Evolutionary conservation across 2,113 vertebrate species (phyloP).

Genomic region (Vicugna pacos): DNA sequence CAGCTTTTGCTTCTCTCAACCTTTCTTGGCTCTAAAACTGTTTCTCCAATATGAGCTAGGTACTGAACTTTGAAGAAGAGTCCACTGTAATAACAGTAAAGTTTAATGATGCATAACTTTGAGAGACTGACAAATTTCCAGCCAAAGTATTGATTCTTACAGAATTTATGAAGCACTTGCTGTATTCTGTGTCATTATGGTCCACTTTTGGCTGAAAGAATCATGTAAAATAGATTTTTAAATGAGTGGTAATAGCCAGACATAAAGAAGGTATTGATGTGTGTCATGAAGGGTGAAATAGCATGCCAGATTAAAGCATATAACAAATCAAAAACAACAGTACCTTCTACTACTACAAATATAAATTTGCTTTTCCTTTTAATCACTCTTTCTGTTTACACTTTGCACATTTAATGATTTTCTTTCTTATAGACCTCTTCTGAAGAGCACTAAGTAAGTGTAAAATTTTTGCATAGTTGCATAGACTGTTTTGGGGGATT

Average conservation of each 20-base stretch:
- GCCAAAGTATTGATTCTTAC: conserved; percentile 92
- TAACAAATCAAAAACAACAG: conserved; percentile 89
- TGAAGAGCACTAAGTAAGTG: conserved; percentile 43
- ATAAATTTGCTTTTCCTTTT: conserved; percentile 88
- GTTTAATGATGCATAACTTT: conserved; percentile 92
- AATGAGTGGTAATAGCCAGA: conserved; percentile 93
- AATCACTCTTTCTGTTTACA: conserved; percentile 85
- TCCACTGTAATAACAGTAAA: conserved; percentile 90
- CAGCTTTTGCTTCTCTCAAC: conserved; percentile 76
- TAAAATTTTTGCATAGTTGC: conserved; percentile 58
- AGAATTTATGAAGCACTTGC: conserved; percentile 91
- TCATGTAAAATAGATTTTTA: conserved; percentile 94
- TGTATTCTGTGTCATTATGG: conserved; percentile 90
- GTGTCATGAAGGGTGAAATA: conserved; percentile 92
- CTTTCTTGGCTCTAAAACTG: conserved; percentile 83
- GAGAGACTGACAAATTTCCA: conserved; percentile 92
- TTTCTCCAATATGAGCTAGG: conserved; percentile 84
- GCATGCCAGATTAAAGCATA: conserved; percentile 88
- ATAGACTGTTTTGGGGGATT: conserved; percentile 46
- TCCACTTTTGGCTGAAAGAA: conserved; percentile 91
- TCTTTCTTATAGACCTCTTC: conserved; percentile 42
- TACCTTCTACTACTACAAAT: conserved; percentile 83
- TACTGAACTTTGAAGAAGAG: conserved; percentile 90
- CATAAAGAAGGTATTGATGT: conserved; percentile 92
- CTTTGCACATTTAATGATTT: conserved; percentile 61